phyloP scores from a whole-genome alignment of 2,888 invertebrate genomes.

The Pyrochroa serraticornis region DNA sequence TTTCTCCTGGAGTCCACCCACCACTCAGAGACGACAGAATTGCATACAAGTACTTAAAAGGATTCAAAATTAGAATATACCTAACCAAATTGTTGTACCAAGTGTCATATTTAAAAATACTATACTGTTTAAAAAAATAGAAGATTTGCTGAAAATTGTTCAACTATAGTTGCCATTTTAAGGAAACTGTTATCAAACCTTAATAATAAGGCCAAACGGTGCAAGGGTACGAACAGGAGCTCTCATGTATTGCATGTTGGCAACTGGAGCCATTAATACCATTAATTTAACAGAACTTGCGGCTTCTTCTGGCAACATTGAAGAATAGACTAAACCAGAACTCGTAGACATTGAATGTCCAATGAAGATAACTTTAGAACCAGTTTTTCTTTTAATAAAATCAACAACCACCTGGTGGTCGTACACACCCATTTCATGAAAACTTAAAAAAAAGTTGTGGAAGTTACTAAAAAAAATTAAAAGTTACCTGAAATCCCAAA shows the following conservation, averaged over 20 bases:
- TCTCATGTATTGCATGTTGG: slow-evolving; percentile 19
- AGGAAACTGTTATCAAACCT: slow-evolving; percentile 3
- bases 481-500: slow-evolving; percentile 31
- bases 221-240: slow-evolving; percentile 4
- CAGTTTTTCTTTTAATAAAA: slow-evolving; percentile 21
- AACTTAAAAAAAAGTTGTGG: slow-evolving; percentile 18
- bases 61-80: not conserved
- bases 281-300: slow-evolving; percentile 21
- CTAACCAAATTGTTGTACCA: not conserved
- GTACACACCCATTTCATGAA: slow-evolving; percentile 35
- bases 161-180: not conserved
- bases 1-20: slow-evolving; percentile 10
- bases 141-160: not conserved
- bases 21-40: not conserved
- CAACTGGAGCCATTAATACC: slow-evolving; percentile 18
- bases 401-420: slow-evolving; percentile 25
- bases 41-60: slow-evolving; percentile 8
- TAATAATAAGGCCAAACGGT: not conserved
- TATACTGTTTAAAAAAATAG: not conserved
- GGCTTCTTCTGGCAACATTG: slow-evolving; percentile 24
- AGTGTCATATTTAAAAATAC: not conserved
- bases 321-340: slow-evolving; percentile 27
- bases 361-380: slow-evolving; percentile 21
- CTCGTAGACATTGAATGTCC: slow-evolving; percentile 32
- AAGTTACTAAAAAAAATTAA: not conserved